Conservation (phyloP, 2,888 invertebrate species). For the Cheilosia vernalis region DNA sequence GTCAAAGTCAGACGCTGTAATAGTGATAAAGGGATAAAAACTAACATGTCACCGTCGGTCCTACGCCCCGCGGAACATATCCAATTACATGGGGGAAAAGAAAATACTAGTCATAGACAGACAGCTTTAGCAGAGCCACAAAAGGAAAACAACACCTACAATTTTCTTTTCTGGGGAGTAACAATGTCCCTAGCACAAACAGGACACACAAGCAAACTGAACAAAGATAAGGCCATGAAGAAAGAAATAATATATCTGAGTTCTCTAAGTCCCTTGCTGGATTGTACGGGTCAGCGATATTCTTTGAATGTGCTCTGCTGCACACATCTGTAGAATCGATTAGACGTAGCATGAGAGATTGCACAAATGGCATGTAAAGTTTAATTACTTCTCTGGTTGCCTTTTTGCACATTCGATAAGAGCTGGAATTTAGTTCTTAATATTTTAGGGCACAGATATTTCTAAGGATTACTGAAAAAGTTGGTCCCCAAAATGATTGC, state of each 20-base stretch:
- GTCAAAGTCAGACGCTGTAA: slow-evolving; percentile 47
- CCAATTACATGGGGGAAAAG: slow-evolving; percentile 9
- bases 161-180: slow-evolving; percentile 24
- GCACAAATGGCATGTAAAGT: slow-evolving; percentile 30
- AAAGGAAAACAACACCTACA: slow-evolving; percentile 42
- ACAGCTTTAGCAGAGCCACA: neutral
- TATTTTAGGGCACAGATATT: too few relatives aligned
- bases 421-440: too few relatives aligned
- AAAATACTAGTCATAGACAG: neutral
- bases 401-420: neutral
- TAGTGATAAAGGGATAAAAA: slow-evolving; percentile 40
- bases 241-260: slow-evolving; percentile 56
- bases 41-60: slow-evolving; percentile 10
- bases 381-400: slow-evolving; percentile 26
- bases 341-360: too few relatives aligned
- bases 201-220: neutral
- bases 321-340: slow-evolving; percentile 3
- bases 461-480: too few relatives aligned
- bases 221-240: slow-evolving; percentile 30
- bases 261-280: slow-evolving; percentile 18
- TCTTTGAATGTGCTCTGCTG: neutral
- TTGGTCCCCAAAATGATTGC: too few relatives aligned
- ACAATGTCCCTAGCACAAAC: slow-evolving; percentile 18
- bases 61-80: slow-evolving; percentile 11
- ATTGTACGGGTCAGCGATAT: slow-evolving; percentile 10